Evolutionary conservation across 1,140 invertebrate species (phyloP).

Genomic region (Zaprionus tsacasi): DNA sequence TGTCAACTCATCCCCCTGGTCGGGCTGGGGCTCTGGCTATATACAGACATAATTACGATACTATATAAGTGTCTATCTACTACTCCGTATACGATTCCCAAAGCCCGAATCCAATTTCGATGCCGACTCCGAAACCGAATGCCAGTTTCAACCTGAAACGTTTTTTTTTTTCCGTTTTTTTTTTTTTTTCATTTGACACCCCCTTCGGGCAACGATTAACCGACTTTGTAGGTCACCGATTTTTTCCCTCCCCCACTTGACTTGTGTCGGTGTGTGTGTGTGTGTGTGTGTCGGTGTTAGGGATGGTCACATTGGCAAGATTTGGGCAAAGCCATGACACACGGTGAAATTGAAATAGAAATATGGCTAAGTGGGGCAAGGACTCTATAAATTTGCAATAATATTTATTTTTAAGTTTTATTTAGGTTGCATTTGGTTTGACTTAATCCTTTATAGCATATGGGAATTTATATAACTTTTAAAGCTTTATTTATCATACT

Average conservation of each 20-base stretch:
- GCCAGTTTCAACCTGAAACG: neutral
- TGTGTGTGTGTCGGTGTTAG: constrained; percentile 10
- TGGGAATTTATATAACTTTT: too few species aligned
- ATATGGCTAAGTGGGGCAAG: too few species aligned
- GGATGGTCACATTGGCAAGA: constrained; percentile 6
- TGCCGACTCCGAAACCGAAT: constrained; percentile 9
- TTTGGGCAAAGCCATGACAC: neutral
- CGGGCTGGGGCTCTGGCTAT: neutral
- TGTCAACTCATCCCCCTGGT: neutral
- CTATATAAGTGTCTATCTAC: constrained; percentile 19
- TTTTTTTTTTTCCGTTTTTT: constrained; percentile 3
- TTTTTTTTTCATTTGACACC: constrained; percentile 15
- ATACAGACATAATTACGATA: constrained; percentile 29
- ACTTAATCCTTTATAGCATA: too few species aligned
- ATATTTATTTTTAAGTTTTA: too few species aligned
- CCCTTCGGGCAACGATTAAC: constrained; percentile 56
- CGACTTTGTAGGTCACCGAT: constrained; percentile 70
- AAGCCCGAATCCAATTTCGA: constrained; percentile 2
- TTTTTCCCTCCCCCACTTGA: constrained; percentile 28
- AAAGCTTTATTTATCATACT: neutral
- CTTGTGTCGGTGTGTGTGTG: constrained; percentile 1
- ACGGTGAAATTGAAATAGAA: neutral
- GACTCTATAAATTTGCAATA: too few species aligned
- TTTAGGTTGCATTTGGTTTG: too few species aligned
- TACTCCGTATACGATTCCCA: neutral